Evolutionary conservation across 2,113 vertebrate genomes (phyloP), one percentile per base, ranked within the genome.

Genomic region (Cyanoliseus patagonus): DNA sequence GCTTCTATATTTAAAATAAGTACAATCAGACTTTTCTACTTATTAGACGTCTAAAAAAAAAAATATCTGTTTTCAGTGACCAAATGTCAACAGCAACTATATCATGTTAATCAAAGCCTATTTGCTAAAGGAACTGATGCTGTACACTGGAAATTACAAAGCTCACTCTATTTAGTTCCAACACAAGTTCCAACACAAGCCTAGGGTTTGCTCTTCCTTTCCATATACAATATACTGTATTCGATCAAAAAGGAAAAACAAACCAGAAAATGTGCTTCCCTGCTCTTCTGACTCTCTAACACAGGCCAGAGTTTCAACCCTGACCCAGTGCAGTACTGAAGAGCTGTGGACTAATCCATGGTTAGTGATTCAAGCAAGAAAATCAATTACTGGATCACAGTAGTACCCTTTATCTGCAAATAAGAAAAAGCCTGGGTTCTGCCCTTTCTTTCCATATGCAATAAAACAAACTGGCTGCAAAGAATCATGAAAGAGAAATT

Each of bases 321-420:
- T 96, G 87, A 92, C 35, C 25, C 35, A 52, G 19, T 7, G 27
- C 6, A 90, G 66, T 68, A 57, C 57, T 68, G 76, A 94, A 84
- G 76, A 94, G 68, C 42, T 89, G 73, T 42, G 70, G 51, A 75
- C 51, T 93, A 87, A 95, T 81, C 90, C 67, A 35, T 41, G 22
- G 83, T 64, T 91, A 84, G 49, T 19, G 41, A 80, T 63, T 73
- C 83, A 92, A 80, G 81, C 68, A 93, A 91, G 68, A 83, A 93
- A 96, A 94, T 73, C 89, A 84, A 67, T 90, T 86, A 73, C 42
- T 62, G 49, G 53, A 85, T 94, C 59, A 46, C 83, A 82, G 55
- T 59, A 61, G 64, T 46, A 64, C 19, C 23, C 37, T 69, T 92
- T 72, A 90, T 70, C 73, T 55, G 79, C 63, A 94, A 96, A 72